Base-by-base conservation (phyloP, 2,113 vertebrate species). In the Malurus cyaneus region DNA sequence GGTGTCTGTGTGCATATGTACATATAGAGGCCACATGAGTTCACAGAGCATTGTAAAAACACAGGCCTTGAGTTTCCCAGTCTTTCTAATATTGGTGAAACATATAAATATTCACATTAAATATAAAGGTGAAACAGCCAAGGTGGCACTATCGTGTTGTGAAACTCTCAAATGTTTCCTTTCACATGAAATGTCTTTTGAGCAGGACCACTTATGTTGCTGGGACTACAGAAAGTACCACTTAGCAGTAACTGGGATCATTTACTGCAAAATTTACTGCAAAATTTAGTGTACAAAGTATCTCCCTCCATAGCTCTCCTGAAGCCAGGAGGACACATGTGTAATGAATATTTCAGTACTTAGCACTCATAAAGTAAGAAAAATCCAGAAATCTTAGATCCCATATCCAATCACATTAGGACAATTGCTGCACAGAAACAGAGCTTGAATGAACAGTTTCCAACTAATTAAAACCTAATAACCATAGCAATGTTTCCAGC, bases 391-490 rank as follows among this genome's bases (percentile, higher is more conserved):
- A 62, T 0, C 0, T 57, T 53, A 52, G 56, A 64, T 78, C 41
- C 73, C 84, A 95, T 80, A 88, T 29, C n/a, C 25, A 53, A 56
- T 26, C 44, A 54, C 84, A 76, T 49, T 57, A 86, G 70, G 53
- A 83, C 57, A 94, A 64, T 85, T 41, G 23, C 53, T 64, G 78
- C 66, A 85, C 31, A 92, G 56, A 84, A 92, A 61, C 24, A 18
- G 7, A 70, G 70, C 52, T 23, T 49, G 53, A 82, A 86, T 49
- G 26, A 96, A 56, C 36, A 23, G 29, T 49, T 82, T 93, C 82
- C 57, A 89, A 62, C 73, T 91, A 89, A 87, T 94, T 89, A 91
- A 92, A 94, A 70, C 34, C 70, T 69, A 87, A 85, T 39, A 66
- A 54, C 41, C 62, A 72, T 25, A 67, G 53, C n/a, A 79, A 85